Percentiles rank a stretch among this genome's conserved stretches.
These are phyloP conservation scores for Caenorhabditis panamensis DNA, from an alignment of 2,888 invertebrate species.

Conservation along the genomic window DNA sequence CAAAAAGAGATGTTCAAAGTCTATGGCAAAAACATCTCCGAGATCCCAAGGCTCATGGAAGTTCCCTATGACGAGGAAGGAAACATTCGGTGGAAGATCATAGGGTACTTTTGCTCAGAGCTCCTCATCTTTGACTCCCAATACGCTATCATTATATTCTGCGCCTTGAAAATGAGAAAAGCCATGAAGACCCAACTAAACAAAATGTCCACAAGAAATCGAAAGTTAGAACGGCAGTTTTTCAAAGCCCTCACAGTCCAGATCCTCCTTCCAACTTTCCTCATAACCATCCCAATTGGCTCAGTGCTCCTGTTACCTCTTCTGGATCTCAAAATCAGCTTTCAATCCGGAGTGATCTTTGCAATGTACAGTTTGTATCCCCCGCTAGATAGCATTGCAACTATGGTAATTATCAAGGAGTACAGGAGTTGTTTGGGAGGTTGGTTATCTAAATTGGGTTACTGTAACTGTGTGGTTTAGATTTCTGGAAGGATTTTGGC, in stretches of 20 bases:
- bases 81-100: not conserved
- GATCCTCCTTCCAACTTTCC: slow-evolving; percentile 28
- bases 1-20: not conserved
- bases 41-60: not conserved
- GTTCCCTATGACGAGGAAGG: not conserved
- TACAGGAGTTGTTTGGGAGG: not conserved
- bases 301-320: not conserved
- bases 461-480: no score
- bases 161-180: not conserved
- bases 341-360: not conserved
- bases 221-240: slow-evolving; percentile 27
- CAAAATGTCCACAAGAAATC: not conserved
- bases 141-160: not conserved
- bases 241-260: slow-evolving; percentile 35
- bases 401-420: not conserved
- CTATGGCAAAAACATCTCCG: not conserved
- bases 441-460: no score
- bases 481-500: no score
- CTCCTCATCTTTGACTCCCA: not conserved
- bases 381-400: not conserved
- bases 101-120: not conserved
- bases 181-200: not conserved
- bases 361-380: not conserved
- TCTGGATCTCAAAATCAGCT: not conserved
- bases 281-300: slow-evolving; percentile 24